Evolutionary conservation across 1,140 invertebrate species (phyloP), one percentile per base, ranked within the genome.

Genomic region (Xylocopa sonorina): DNA sequence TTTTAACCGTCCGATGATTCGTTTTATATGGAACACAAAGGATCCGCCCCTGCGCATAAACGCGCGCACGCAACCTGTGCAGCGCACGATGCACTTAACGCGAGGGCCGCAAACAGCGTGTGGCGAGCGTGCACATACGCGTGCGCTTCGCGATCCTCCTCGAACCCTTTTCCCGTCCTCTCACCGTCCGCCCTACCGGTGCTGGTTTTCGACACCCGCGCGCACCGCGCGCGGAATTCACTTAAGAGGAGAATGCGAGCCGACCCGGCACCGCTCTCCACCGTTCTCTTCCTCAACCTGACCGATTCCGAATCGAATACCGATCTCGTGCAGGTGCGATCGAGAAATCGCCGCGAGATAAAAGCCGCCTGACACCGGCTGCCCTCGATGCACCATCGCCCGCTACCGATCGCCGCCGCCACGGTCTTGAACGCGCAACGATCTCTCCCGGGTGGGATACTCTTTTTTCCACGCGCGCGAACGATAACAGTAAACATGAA

Each of bases 171-270:
- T n/a, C n/a, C n/a, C n/a, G n/a, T n/a, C n/a, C n/a, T n/a, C n/a
- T n/a, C n/a, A n/a, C n/a, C n/a, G n/a, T n/a, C n/a, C n/a, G n/a
- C n/a, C n/a, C n/a, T n/a, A n/a, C n/a, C 18, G 1, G 10, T 34
- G 3, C 57, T 60, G 32, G 32, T 62, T 66, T 68, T 80, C 64
- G 81, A 43, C 55, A 66, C 63, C 50, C 81, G 50, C 38, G 57
- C 50, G 24, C n/a, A n/a, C 34, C 62, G 24, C 38, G 62, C 78
- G 78, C 78, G 90, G 89, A 91, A 91, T 91, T 91, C 89, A 91
- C 90, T 91, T 92, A 92, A 87, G 81, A 83, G 60, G 81, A 83
- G 91, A 91, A 92, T 92, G 90, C 89, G 75, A 88, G 7, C 21
- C 41, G n/a, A 2, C 12, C 24, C 32, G 32, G 85, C 89, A 75